phyloP scores from a whole-genome alignment of 2,888 invertebrate genomes.

The Leptogaster cylindrica region DNA sequence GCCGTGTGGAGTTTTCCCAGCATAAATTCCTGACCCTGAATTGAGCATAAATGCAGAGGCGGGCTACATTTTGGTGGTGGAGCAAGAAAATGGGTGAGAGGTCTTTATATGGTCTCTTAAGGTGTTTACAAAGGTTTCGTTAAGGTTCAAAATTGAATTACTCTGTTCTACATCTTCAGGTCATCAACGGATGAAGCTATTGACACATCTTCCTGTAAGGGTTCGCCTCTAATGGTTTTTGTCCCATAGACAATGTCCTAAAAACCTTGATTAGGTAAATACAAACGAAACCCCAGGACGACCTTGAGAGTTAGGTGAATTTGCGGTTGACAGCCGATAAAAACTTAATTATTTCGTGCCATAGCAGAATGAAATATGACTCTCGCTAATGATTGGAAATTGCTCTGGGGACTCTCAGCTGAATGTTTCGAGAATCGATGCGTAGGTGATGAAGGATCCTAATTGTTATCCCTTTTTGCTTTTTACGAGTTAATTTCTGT shows the following conservation, averaged over 20 bases:
- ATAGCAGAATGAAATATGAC: too few species aligned
- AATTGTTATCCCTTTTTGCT: too few species aligned
- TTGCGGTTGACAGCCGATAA: too few species aligned
- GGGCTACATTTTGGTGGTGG: not conserved
- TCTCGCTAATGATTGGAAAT: too few species aligned
- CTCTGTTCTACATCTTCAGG: not conserved
- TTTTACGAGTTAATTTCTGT: too few species aligned
- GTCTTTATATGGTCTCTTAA: not conserved
- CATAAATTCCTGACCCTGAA: not conserved
- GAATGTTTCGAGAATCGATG: too few species aligned
- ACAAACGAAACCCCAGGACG: too few species aligned
- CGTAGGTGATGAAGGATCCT: too few species aligned
- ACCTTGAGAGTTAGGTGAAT: too few species aligned
- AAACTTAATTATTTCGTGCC: too few species aligned
- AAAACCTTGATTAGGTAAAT: constrained; percentile 7
- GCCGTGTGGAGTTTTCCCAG: not conserved
- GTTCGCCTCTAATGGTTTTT: not conserved
- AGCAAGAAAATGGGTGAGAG: not conserved
- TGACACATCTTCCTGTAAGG: not conserved
- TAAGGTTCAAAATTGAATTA: constrained; percentile 15
- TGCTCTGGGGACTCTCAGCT: too few species aligned
- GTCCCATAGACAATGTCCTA: not conserved
- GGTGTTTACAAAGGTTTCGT: constrained; percentile 28
- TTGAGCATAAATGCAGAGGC: not conserved
- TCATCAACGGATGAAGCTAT: not conserved